A percentile compares a stretch with the other conserved stretches of the same genome.
These are phyloP conservation scores for Tachypleus tridentatus DNA, from an alignment of 1,140 invertebrate species.

Conservation along the genomic window DNA sequence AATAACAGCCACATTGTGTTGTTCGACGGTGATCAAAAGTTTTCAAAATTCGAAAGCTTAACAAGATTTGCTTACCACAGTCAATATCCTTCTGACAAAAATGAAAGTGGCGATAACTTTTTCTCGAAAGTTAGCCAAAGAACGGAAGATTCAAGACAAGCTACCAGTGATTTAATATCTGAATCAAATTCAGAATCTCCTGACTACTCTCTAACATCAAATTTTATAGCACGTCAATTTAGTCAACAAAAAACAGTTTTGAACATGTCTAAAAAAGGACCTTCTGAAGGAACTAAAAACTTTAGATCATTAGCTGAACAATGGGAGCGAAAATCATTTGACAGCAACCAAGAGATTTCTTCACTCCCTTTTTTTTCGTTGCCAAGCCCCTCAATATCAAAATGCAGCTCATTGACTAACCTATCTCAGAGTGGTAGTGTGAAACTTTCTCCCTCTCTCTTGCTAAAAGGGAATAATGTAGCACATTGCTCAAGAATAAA, in stretches of 20 bases:
- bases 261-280: background rate
- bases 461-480: background rate
- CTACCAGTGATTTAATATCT: constrained; percentile 2
- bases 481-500: background rate
- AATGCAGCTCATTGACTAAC: constrained; percentile 1
- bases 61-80: background rate
- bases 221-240: constrained; percentile 9
- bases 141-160: constrained; percentile 11
- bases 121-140: constrained; percentile 13
- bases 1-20: no score
- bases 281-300: constrained; percentile 24
- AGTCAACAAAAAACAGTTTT: constrained; percentile 19
- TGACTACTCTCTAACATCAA: constrained; percentile 9
- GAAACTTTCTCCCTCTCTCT: background rate
- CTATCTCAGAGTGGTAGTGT: background rate
- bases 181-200: constrained; percentile 14
- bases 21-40: no score
- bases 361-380: constrained; percentile 9
- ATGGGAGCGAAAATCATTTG: constrained; percentile 32
- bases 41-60: no score
- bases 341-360: constrained; percentile 13
- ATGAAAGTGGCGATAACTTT: constrained; percentile 13
- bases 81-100: background rate
- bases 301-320: constrained; percentile 35
- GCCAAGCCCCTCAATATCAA: constrained; percentile 8